Evolutionary conservation across 2,113 vertebrate species (phyloP).

Genomic region (Halichoerus grypus): DNA sequence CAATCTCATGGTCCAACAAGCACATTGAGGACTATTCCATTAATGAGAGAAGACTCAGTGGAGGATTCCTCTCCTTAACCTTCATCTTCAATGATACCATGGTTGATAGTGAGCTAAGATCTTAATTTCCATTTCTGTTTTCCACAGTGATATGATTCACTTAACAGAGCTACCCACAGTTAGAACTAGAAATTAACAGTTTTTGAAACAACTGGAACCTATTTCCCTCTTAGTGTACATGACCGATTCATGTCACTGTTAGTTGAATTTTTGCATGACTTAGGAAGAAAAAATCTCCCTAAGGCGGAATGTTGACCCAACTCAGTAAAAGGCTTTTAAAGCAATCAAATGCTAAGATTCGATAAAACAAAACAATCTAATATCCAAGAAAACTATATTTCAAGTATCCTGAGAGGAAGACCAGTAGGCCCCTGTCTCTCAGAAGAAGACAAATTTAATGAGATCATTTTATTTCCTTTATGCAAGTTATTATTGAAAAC

Average conservation of each 20-base stretch:
- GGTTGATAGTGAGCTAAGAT: slow-evolving; percentile 14
- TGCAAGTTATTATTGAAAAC: slow-evolving; percentile 52
- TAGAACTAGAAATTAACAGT: slow-evolving; percentile 59
- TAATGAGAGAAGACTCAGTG: not conserved
- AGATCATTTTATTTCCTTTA: slow-evolving; percentile 60
- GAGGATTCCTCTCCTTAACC: not conserved
- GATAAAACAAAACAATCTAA: slow-evolving; percentile 59
- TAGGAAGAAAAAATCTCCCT: slow-evolving; percentile 48
- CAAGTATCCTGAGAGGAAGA: slow-evolving; percentile 43
- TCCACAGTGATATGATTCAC: slow-evolving; percentile 42
- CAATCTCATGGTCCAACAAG: not conserved
- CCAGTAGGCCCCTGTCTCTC: not conserved
- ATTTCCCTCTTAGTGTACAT: slow-evolving; percentile 39
- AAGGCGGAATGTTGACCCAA: slow-evolving; percentile 41
- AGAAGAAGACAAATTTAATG: slow-evolving; percentile 38
- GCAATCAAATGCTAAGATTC: slow-evolving; percentile 37
- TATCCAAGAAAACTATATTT: slow-evolving; percentile 45
- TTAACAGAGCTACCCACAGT: not conserved
- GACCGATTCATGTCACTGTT: slow-evolving; percentile 37
- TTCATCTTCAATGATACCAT: slow-evolving; percentile 29
- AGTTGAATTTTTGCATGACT: slow-evolving; percentile 55
- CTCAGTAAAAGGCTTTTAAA: slow-evolving; percentile 59
- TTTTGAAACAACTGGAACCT: slow-evolving; percentile 58
- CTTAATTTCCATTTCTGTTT: slow-evolving; percentile 17
- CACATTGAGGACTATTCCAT: not conserved